These are phyloP conservation scores for Eubasilissa splendida DNA, from an alignment of 2,888 invertebrate genomes.

Conservation along the genomic window DNA sequence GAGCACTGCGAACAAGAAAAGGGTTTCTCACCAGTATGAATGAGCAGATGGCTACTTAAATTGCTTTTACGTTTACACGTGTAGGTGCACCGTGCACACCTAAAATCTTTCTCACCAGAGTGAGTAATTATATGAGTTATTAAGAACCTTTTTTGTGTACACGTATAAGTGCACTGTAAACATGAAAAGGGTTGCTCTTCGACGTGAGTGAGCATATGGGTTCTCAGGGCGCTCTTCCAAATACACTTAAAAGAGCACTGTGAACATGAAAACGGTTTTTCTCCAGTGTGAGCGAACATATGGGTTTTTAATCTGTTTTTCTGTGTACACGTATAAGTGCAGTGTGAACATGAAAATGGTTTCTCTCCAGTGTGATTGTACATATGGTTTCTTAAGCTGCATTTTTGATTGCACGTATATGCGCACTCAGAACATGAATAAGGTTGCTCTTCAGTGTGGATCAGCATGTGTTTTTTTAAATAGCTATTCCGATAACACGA, in stretches of 20 bases:
- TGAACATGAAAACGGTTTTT: too few relatives aligned
- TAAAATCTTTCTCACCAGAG: background rate
- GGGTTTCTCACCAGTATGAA: slow-evolving; percentile 33
- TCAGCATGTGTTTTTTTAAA: too few relatives aligned
- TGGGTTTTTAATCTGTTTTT: too few relatives aligned
- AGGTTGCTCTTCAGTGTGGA: background rate
- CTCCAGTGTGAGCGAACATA: too few relatives aligned
- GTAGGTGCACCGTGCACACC: background rate
- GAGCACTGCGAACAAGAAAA: slow-evolving; percentile 18
- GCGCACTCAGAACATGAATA: background rate
- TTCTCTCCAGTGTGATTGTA: background rate
- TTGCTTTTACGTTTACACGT: background rate
- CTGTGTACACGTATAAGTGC: too few relatives aligned
- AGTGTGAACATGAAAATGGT: background rate
- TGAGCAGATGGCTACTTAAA: slow-evolving; percentile 18
- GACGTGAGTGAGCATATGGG: background rate
- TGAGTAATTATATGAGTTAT: background rate
- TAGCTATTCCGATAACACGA: too few relatives aligned
- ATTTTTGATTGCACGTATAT: background rate
- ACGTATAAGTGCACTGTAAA: background rate
- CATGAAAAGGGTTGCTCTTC: background rate
- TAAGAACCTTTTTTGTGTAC: background rate
- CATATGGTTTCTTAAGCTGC: background rate
- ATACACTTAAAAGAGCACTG: background rate
- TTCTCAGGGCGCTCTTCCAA: background rate